Conservation (phyloP, 1,140 invertebrate genomes). For the Trichonephila inaurata region DNA sequence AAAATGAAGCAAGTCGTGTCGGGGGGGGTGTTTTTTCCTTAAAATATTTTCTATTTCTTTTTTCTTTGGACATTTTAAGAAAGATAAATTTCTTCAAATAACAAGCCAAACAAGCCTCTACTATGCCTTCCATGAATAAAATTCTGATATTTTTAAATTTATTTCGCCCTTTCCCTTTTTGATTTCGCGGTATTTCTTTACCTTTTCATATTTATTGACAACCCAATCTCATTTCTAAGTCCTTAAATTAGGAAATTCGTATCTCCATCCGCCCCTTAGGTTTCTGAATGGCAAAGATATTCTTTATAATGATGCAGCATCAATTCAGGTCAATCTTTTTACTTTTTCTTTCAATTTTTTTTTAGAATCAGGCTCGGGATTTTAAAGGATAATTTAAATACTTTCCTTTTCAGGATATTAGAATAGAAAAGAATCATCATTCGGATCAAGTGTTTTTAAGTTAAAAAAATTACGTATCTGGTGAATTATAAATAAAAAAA, state of each 20-base stretch:
- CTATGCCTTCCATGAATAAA: not conserved
- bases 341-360: not conserved
- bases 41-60: not conserved
- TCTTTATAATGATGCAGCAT: not conserved
- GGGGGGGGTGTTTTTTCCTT: not conserved
- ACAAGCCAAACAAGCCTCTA: not conserved
- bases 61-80: not conserved
- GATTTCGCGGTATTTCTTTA: not conserved
- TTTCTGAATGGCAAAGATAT: not conserved
- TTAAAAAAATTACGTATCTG: too few relatives aligned
- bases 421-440: not conserved
- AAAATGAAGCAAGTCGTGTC: not conserved
- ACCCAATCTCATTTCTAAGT: not conserved
- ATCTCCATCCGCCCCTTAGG: not conserved
- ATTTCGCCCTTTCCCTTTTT: not conserved
- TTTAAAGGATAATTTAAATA: not conserved
- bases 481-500: too few relatives aligned
- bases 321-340: not conserved
- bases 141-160: not conserved
- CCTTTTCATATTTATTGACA: not conserved
- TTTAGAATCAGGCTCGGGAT: not conserved
- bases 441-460: not conserved
- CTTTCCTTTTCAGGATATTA: not conserved
- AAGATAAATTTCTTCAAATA: conserved; percentile 1
- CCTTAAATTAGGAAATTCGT: conserved; percentile 26